Conservation (phyloP, 2,113 vertebrate genomes). For the Odobenus rosmarus region DNA sequence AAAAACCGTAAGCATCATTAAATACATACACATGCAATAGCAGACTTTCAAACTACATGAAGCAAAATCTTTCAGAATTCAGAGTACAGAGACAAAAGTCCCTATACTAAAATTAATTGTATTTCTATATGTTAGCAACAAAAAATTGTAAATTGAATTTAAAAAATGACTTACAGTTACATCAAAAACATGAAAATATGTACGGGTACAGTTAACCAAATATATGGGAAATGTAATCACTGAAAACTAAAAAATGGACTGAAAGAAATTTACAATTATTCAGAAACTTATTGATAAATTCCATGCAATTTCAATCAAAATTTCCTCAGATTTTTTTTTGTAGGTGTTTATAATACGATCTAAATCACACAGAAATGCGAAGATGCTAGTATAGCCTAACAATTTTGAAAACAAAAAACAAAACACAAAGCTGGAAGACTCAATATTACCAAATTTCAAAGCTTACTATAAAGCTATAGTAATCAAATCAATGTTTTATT, state of each 20-base stretch:
- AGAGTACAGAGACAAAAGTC: not conserved
- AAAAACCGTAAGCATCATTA: not conserved
- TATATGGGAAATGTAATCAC: not conserved
- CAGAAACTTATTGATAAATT: not conserved
- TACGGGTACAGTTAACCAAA: constrained; percentile 4
- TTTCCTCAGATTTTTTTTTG: not conserved
- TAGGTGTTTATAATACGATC: not conserved
- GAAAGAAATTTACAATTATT: not conserved
- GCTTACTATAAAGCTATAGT: not conserved
- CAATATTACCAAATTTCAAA: not conserved
- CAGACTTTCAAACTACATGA: not conserved
- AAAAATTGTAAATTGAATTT: not conserved
- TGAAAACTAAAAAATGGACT: constrained; percentile 39
- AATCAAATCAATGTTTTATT: constrained; percentile 12
- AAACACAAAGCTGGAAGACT: not conserved
- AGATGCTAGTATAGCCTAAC: not conserved
- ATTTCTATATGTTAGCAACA: not conserved
- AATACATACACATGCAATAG: not conserved
- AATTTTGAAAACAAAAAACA: not conserved
- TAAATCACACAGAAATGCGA: not conserved
- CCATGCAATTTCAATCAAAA: not conserved
- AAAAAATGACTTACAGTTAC: not conserved
- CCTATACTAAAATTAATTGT: not conserved
- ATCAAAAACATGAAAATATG: not conserved
- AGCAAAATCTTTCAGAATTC: constrained; percentile 35